Base-by-base conservation (phyloP, 64 coral and sea anemone species). In the Pachyseris speciosa region DNA sequence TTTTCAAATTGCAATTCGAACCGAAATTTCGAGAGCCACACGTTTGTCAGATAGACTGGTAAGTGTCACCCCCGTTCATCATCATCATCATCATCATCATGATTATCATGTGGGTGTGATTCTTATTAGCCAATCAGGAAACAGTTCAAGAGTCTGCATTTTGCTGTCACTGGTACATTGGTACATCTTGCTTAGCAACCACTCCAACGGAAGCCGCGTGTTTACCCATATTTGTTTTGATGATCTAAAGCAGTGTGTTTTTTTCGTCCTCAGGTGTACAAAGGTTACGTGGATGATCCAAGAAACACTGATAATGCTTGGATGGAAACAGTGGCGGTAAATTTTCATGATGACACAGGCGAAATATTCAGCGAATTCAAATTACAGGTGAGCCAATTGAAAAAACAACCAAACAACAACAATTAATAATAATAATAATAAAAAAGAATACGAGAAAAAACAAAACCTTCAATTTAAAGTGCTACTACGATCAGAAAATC, bases 251-350 rank as follows among this genome's bases (percentile, higher is more conserved):
- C 19, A 52, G 40, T 32, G 4, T 39, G 22, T 67, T 26, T 38
- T 64, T 8, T 47, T 75, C 58, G 6, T 39, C 40, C 31, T 25
- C 67, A 98, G 96, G 91, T 99, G 30, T 99, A 95, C 86, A 99
- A 99, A 87, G 97, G 97, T 6, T 99, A 99, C 60, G 97, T 99
- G 0, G 97, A 99, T 50, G 97, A 99, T 75, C 97, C 97, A 32
- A 77, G 97, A 27, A 99, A 99, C 77, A 99, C 97, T 9, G 97
- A 99, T 64, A 95, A 93, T 22, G 36, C 97, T 10, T 99, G 97
- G 97, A 92, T 99, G 90, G 97, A 99, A 67, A 99, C 97, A 3
- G 64, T 95, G 49, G 97, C 97, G 30, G 89, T 99, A 33, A 99
- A 99, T 34, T 99, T 93, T 34, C 97, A 99, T 69, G 97, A 99